phyloP scores from a whole-genome alignment of 2,797 vertebrate species.

The Scarus forsteni region DNA sequence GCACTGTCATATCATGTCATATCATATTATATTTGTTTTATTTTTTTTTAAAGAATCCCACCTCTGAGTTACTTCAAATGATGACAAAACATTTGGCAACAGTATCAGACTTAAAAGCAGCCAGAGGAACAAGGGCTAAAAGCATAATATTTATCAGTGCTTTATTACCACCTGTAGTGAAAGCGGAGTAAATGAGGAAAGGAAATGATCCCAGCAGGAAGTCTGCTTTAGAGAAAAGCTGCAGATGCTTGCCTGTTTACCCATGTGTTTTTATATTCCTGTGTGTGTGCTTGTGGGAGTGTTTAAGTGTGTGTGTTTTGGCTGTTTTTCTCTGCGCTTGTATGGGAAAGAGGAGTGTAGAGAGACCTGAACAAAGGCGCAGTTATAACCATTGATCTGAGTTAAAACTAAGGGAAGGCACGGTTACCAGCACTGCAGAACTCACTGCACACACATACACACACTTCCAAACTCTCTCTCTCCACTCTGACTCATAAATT shows the following conservation, averaged over 20 bases:
- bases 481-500: constrained; percentile 3
- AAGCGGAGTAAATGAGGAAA: constrained; percentile 44
- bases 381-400: constrained; percentile 83
- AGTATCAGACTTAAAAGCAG: background rate
- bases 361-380: constrained; percentile 73
- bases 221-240: constrained; percentile 38
- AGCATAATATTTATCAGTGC: constrained; percentile 34
- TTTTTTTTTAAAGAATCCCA: too few relatives aligned
- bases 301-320: background rate
- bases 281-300: constrained; percentile 5
- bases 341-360: constrained; percentile 24
- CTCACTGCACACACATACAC: constrained; percentile 21
- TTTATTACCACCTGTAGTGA: constrained; percentile 45
- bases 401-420: constrained; percentile 74
- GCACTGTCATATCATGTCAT: too few relatives aligned
- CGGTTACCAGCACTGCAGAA: constrained; percentile 70
- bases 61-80: too few relatives aligned
- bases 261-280: constrained; percentile 18
- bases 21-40: too few relatives aligned
- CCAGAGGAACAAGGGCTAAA: constrained; percentile 1
- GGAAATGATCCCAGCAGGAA: constrained; percentile 52
- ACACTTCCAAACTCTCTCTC: background rate
- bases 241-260: constrained; percentile 42
- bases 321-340: constrained; percentile 18
- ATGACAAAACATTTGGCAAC: background rate